These are phyloP conservation scores for Eilema sororculum DNA, from an alignment of 2,888 invertebrate species.

Conservation along the genomic window DNA sequence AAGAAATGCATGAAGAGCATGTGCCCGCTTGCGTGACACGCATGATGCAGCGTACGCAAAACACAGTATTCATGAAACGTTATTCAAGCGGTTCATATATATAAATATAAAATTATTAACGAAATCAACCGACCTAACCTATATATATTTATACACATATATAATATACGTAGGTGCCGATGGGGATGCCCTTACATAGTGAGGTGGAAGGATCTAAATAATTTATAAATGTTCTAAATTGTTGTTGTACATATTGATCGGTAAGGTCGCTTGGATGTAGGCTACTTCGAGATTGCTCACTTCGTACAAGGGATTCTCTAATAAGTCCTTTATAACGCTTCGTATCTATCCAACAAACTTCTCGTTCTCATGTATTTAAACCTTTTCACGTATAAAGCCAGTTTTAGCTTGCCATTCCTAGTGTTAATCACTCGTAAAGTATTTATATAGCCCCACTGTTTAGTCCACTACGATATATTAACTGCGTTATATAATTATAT, in stretches of 20 bases:
- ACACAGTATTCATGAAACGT: slow-evolving; percentile 39
- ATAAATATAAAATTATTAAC: slow-evolving; percentile 46
- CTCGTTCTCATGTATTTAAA: slow-evolving; percentile 71
- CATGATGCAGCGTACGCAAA: background rate
- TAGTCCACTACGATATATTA: slow-evolving; percentile 66
- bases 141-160: slow-evolving; percentile 24
- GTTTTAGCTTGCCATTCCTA: slow-evolving; percentile 83
- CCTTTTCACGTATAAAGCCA: slow-evolving; percentile 76
- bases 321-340: slow-evolving; percentile 84
- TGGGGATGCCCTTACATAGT: slow-evolving; percentile 47
- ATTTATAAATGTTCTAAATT: slow-evolving; percentile 67
- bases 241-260: slow-evolving; percentile 80
- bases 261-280: slow-evolving; percentile 81
- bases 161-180: slow-evolving; percentile 41
- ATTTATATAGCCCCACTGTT: slow-evolving; percentile 67
- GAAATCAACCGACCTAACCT: slow-evolving; percentile 47
- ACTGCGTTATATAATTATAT: slow-evolving; percentile 58
- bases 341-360: slow-evolving; percentile 75
- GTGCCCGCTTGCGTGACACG: background rate
- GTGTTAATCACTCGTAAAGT: slow-evolving; percentile 70
- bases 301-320: slow-evolving; percentile 84
- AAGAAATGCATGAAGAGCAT: background rate
- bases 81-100: slow-evolving; percentile 38
- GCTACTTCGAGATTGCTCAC: slow-evolving; percentile 83
- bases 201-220: slow-evolving; percentile 56